Evolutionary conservation across 2,113 vertebrate species (phyloP), one percentile per base, ranked within the genome.

Genomic region (Lichenostomus cassidix): DNA sequence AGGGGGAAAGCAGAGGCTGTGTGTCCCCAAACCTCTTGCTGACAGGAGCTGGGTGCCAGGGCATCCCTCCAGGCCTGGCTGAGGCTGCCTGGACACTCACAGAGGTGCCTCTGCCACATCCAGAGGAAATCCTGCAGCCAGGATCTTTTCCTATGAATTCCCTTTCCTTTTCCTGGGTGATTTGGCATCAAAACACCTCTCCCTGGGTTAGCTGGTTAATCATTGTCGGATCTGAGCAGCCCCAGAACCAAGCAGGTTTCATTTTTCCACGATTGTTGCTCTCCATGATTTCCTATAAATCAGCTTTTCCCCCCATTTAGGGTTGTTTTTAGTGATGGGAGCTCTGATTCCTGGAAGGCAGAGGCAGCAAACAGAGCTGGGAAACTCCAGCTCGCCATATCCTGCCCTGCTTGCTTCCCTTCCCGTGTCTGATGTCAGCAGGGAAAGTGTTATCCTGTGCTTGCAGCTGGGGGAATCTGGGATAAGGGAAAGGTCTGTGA

Each of bases 81-180:
- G 69, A 1, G 3, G n/a, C 52, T 21, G 10, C 0, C 47, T 12
- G 69, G 28, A 2, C 14, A 0, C 64, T 39, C 2, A 1, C 44
- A 18, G 53, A n/a, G 77, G 2, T 16, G 23, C 31, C 47, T 53
- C 28, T 71, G 59, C 37, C 59, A 4, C 10, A 0, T 35, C 41
- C 21, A 27, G 37, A 44, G 50, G 1, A 53, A 56, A n/a, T 3
- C 10, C 50, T 3, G 15, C 5, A 3, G 17, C 68, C 28, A 4
- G 60, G 52, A 11, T 7, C 1, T 67, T 77, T 41, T 28, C 31
- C 4, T 21, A 1, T 12, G 22, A 9, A 13, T 37, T 58, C 60
- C 35, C 9, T 49, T 55, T 81, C 59, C 71, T 74, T 35, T 14
- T 25, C 47, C 20, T 12, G 46, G 29, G 2, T 9, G 53, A 10